Percentiles rank a stretch among this genome's conserved stretches.
These are phyloP conservation scores for Furcula furcula DNA, from an alignment of 2,888 invertebrate genomes.

Conservation along the genomic window DNA sequence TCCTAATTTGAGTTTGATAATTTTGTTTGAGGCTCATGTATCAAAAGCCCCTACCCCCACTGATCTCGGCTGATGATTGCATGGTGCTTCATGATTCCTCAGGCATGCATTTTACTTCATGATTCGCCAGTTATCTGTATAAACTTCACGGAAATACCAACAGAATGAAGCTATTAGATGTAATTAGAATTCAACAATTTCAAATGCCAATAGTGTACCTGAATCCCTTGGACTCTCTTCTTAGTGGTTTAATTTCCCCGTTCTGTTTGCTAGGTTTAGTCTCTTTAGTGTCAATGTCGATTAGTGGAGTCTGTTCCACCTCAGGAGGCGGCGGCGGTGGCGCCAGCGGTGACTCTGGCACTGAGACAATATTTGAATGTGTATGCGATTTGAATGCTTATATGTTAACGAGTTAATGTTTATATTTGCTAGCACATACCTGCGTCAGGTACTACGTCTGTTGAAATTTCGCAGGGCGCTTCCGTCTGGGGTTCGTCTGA, in stretches of 20 bases:
- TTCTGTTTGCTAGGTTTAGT: slow-evolving; percentile 34
- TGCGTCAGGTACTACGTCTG: slow-evolving; percentile 17
- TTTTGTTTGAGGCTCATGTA: no score
- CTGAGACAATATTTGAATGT: slow-evolving; percentile 6
- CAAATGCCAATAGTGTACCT: no score
- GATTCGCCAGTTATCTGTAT: no score
- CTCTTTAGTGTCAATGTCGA: slow-evolving; percentile 30
- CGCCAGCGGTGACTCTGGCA: slow-evolving; percentile 24
- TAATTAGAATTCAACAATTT: slow-evolving; percentile 2
- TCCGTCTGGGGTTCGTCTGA: slow-evolving; percentile 59
- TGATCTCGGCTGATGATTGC: no score
- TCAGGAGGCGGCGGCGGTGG: slow-evolving; percentile 10
- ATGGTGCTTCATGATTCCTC: no score
- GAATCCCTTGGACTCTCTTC: slow-evolving; percentile 67
- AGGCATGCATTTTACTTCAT: no score
- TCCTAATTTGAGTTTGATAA: no score
- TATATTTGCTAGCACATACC: slow-evolving; percentile 21
- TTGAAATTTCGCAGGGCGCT: slow-evolving; percentile 45
- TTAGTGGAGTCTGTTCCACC: slow-evolving; percentile 23
- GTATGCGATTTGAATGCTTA: not conserved
- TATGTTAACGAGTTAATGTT: not conserved
- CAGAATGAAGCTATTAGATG: no score
- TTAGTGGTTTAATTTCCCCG: slow-evolving; percentile 60
- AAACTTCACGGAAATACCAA: no score
- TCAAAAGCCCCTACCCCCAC: no score